Conservation (phyloP, 2,888 invertebrate genomes). For the Limnephilus auricula region DNA sequence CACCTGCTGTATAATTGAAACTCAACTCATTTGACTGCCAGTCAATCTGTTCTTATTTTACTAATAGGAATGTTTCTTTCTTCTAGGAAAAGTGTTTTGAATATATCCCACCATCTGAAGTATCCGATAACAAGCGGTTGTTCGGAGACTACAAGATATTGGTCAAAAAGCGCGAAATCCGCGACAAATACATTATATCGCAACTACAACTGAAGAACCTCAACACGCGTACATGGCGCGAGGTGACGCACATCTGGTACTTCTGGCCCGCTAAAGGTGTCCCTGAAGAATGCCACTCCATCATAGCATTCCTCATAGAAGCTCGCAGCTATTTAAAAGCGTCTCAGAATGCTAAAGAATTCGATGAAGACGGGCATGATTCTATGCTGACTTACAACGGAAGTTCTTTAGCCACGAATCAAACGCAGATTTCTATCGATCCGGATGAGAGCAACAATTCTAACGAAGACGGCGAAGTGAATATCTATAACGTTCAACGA, state of each 20-base stretch:
- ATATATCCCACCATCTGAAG: constrained; percentile 94
- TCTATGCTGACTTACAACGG: constrained; percentile 57
- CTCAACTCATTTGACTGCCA: not conserved
- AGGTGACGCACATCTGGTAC: constrained; percentile 95
- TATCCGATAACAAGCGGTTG: constrained; percentile 91
- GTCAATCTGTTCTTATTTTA: not conserved
- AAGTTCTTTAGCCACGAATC: constrained; percentile 40
- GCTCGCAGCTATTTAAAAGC: constrained; percentile 81
- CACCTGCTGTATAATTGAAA: not conserved
- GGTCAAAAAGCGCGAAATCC: constrained; percentile 91
- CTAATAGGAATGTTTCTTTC: not conserved
- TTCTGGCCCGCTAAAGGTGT: constrained; percentile 95
- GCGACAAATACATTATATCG: constrained; percentile 94
- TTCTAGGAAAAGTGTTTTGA: constrained; percentile 90
- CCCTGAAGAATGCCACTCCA: constrained; percentile 88
- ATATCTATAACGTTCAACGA: constrained; percentile 75
- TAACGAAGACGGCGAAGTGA: constrained; percentile 71
- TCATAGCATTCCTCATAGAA: constrained; percentile 92
- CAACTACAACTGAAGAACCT: constrained; percentile 90
- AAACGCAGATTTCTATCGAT: constrained; percentile 64
- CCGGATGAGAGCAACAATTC: constrained; percentile 72
- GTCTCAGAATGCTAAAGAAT: constrained; percentile 76
- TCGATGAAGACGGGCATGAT: constrained; percentile 75
- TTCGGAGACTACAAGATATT: constrained; percentile 94
- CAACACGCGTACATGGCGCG: constrained; percentile 89